phyloP scores from a whole-genome alignment of 2,888 invertebrate species.

The Orchesella flavescens region DNA sequence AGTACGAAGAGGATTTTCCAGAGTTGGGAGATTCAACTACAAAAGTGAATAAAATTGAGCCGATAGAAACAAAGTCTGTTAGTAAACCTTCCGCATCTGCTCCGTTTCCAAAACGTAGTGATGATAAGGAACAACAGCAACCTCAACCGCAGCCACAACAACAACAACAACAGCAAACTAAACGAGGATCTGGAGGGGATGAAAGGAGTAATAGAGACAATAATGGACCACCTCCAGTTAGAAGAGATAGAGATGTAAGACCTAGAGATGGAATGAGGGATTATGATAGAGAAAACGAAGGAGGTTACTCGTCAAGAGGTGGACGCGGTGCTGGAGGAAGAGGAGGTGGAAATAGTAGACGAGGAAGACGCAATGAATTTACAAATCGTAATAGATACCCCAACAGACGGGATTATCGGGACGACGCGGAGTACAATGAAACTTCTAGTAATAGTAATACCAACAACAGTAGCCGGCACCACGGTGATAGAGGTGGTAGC shows the following conservation, averaged over 20 bases:
- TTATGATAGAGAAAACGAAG: slow-evolving; percentile 25
- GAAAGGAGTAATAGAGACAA: slow-evolving; percentile 72
- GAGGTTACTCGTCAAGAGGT: slow-evolving; percentile 19
- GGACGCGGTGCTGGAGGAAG: slow-evolving; percentile 60
- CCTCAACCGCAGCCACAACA: slow-evolving; percentile 2
- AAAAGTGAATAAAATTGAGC: slow-evolving; percentile 1
- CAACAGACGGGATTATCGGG: slow-evolving; percentile 57
- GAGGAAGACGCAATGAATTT: slow-evolving; percentile 69
- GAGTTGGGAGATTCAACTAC: slow-evolving; percentile 48
- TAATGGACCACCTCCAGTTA: slow-evolving; percentile 24
- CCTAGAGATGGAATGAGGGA: slow-evolving; percentile 25
- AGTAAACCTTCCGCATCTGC: background rate
- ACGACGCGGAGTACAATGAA: slow-evolving; percentile 32
- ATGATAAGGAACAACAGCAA: slow-evolving; percentile 18
- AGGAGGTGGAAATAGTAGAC: slow-evolving; percentile 55
- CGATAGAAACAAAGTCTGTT: slow-evolving; percentile 12
- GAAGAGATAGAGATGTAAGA: slow-evolving; percentile 27
- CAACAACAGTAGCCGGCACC: slow-evolving; percentile 3
- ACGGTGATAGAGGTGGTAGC: slow-evolving; percentile 82
- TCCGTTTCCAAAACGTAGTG: background rate
- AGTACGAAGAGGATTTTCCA: slow-evolving; percentile 71
- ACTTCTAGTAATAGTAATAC: background rate
- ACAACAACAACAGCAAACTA: background rate
- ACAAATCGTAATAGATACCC: slow-evolving; percentile 71
- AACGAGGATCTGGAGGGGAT: slow-evolving; percentile 53